Evolutionary conservation across 2,888 invertebrate species (phyloP).

Genomic region (Brachypterus glaber): DNA sequence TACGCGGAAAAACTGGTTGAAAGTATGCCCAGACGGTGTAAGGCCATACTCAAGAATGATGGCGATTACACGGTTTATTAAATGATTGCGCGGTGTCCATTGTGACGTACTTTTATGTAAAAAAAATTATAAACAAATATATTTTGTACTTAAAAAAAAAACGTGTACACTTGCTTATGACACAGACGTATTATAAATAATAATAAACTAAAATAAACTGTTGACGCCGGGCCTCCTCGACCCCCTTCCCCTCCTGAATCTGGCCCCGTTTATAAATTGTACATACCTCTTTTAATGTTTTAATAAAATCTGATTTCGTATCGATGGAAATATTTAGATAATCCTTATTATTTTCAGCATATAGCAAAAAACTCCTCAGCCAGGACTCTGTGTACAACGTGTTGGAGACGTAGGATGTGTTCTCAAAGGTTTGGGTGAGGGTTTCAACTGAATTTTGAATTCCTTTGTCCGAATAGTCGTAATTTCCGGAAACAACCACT

Average conservation of each 20-base stretch:
- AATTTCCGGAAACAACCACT: slow-evolving; percentile 71
- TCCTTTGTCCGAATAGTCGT: slow-evolving; percentile 71
- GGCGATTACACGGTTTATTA: no score
- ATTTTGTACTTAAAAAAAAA: no score
- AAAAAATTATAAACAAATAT: no score
- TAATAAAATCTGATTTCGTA: slow-evolving; percentile 62
- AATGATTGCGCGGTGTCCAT: no score
- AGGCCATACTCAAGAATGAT: neutral
- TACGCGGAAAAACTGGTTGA: no score
- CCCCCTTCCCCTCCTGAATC: no score
- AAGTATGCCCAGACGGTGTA: no score
- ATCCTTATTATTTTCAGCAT: slow-evolving; percentile 64
- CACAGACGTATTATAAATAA: slow-evolving; percentile 1
- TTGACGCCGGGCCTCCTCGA: no score
- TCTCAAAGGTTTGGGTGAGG: slow-evolving; percentile 67
- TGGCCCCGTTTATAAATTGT: no score
- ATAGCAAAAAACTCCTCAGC: slow-evolving; percentile 72
- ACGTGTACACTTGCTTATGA: no score
- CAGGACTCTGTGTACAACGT: slow-evolving; percentile 81
- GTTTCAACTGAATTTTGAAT: slow-evolving; percentile 71
- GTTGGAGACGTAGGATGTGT: slow-evolving; percentile 67
- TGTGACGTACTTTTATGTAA: no score
- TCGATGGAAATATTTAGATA: slow-evolving; percentile 68
- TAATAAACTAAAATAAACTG: slow-evolving; percentile 1
- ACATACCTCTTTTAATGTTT: slow-evolving; percentile 62